These are phyloP conservation scores for Leistus spinibarbis DNA, from an alignment of 2,888 invertebrate species.

Conservation along the genomic window DNA sequence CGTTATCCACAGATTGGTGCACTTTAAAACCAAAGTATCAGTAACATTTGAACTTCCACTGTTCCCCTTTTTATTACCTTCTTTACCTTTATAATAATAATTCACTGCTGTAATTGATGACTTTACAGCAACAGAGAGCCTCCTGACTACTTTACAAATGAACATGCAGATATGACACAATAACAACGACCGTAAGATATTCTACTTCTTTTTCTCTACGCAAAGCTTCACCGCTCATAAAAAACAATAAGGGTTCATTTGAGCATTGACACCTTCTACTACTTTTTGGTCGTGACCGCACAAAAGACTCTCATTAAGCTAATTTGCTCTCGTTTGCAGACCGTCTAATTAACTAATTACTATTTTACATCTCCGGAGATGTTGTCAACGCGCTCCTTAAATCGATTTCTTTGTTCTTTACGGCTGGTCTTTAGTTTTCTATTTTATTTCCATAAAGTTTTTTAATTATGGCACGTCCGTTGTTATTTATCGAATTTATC, in stretches of 20 bases:
- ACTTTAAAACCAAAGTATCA: slow-evolving; percentile 48
- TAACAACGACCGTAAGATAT: neutral
- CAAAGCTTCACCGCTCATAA: slow-evolving; percentile 4
- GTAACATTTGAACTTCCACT: slow-evolving; percentile 39
- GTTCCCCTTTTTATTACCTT: neutral
- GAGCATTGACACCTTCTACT: slow-evolving; percentile 36
- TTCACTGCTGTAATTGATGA: neutral
- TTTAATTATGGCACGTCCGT: neutral
- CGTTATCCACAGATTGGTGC: slow-evolving; percentile 50
- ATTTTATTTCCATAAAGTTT: neutral
- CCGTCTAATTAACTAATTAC: slow-evolving; percentile 54
- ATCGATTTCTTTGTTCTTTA: slow-evolving; percentile 10
- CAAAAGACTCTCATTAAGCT: slow-evolving; percentile 51
- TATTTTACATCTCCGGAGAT: slow-evolving; percentile 51
- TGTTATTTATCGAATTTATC: neutral
- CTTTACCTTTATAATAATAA: neutral
- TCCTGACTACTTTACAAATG: neutral
- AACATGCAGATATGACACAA: neutral
- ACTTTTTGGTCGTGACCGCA: slow-evolving; percentile 38
- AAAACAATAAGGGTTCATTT: slow-evolving; percentile 37
- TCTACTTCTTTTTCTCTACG: neutral
- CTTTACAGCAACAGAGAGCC: neutral
- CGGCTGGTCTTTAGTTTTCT: neutral
- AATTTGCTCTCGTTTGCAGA: slow-evolving; percentile 51
- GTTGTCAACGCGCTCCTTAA: neutral